A percentile compares a stretch with the other conserved stretches of the same genome.
phyloP scores from a whole-genome alignment of 2,113 vertebrate genomes.

The Colossoma macropomum region DNA sequence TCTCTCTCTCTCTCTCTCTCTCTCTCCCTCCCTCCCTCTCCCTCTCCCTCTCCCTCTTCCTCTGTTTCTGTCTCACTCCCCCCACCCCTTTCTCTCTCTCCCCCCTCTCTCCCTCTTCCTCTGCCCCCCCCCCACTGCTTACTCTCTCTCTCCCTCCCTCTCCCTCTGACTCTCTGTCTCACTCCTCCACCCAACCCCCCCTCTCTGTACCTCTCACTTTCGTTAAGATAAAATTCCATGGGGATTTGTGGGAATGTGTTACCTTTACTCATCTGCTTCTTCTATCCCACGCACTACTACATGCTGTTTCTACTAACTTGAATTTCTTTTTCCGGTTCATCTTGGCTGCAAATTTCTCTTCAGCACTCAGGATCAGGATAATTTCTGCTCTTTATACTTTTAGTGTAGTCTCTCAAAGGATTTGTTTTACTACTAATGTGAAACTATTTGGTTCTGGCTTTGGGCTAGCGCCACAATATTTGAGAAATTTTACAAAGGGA shows the following conservation, averaged over 20 bases:
- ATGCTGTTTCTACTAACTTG: constrained; percentile 3
- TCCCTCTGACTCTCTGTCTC: constrained; percentile 31
- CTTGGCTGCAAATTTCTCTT: not conserved
- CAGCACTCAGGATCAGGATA: not conserved
- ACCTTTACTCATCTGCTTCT: constrained; percentile 41
- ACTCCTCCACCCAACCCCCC: not conserved
- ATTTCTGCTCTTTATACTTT: constrained; percentile 3
- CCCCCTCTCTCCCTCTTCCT: constrained; percentile 32
- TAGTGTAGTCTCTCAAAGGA: not conserved
- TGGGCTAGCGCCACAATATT: constrained; percentile 12
- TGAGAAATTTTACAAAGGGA: constrained; percentile 5
- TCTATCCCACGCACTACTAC: constrained; percentile 16
- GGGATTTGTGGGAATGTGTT: constrained; percentile 41
- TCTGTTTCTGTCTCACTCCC: constrained; percentile 32
- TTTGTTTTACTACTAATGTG: not conserved
- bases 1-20: not conserved
- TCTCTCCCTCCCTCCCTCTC: constrained; percentile 37
- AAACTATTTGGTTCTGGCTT: not conserved
- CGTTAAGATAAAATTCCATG: constrained; percentile 13
- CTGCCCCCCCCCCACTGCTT: not conserved
- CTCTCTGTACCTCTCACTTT: not conserved
- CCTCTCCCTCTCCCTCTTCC: constrained; percentile 76
- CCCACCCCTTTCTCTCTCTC: constrained; percentile 36
- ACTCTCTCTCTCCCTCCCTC: constrained; percentile 41
- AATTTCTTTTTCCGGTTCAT: not conserved